Evolutionary conservation across 2,888 invertebrate genomes (phyloP).

Genomic region (Odontomyia ornata): DNA sequence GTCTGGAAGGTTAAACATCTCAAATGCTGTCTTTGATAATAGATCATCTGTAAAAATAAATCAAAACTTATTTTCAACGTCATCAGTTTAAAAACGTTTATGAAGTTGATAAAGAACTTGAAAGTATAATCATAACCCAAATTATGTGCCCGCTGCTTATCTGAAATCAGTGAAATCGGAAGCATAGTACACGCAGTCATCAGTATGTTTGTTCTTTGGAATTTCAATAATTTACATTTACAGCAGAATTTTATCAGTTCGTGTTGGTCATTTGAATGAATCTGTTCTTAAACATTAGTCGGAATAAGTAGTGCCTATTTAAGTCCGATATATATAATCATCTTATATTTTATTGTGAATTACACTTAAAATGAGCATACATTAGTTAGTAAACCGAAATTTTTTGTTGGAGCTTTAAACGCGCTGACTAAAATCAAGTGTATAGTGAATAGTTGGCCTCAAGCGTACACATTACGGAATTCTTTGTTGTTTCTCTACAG

Average conservation of each 20-base stretch:
- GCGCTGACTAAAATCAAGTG: too few relatives aligned
- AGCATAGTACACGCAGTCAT: not conserved
- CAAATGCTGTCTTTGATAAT: conserved; percentile 1
- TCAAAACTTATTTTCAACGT: conserved; percentile 1
- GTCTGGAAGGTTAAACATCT: conserved; percentile 20
- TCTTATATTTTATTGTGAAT: too few relatives aligned
- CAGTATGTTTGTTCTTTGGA: not conserved
- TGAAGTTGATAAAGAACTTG: conserved; percentile 14
- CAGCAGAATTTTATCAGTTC: conserved; percentile 2
- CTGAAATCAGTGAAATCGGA: conserved; percentile 13
- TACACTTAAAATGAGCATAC: too few relatives aligned
- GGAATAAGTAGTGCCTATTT: too few relatives aligned
- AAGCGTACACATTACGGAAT: too few relatives aligned
- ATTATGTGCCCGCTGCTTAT: not conserved
- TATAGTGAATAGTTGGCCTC: too few relatives aligned
- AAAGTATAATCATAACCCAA: not conserved
- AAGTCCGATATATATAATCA: too few relatives aligned
- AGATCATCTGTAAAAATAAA: conserved; percentile 35
- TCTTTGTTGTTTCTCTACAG: too few relatives aligned
- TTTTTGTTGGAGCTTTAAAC: too few relatives aligned
- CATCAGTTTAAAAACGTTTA: not conserved
- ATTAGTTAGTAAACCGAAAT: too few relatives aligned
- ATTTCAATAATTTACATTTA: not conserved
- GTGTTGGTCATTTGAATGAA: not conserved
- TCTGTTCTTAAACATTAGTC: not conserved